Evolutionary conservation across 2,888 invertebrate genomes (phyloP).

Genomic region (Penaeus monodon): DNA sequence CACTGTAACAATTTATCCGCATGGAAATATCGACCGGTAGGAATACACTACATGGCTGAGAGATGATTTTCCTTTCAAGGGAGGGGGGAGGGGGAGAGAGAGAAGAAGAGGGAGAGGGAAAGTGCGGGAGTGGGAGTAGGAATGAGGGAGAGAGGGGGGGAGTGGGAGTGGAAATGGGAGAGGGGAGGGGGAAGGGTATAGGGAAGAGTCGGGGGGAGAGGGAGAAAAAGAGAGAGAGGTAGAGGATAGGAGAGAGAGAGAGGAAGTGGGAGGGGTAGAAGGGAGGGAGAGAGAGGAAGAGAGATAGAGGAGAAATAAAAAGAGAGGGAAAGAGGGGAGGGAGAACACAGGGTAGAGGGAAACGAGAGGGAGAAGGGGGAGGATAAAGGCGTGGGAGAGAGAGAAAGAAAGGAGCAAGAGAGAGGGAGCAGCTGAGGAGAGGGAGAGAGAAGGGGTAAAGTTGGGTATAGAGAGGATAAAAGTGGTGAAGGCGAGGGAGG

Average conservation of each 20-base stretch:
- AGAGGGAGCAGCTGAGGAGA: neutral
- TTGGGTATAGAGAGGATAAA: neutral
- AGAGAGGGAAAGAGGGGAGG: slow-evolving; percentile 7
- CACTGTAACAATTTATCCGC: no score
- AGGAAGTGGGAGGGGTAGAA: neutral
- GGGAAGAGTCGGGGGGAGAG: no score
- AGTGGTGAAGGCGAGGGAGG: neutral
- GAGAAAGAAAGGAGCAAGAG: neutral
- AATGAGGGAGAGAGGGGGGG: neutral
- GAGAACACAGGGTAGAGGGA: neutral
- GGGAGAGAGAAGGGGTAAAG: no score
- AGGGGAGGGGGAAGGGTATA: neutral
- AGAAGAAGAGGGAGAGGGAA: neutral
- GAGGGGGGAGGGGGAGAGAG: neutral
- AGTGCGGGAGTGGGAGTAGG: neutral
- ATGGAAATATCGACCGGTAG: no score
- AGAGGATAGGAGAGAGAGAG: no score
- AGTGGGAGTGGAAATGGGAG: neutral
- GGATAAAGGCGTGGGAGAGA: neutral
- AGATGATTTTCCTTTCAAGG: no score
- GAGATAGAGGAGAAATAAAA: neutral
- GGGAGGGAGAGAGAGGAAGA: neutral
- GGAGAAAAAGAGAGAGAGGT: neutral
- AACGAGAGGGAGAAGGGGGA: neutral
- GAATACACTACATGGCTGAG: no score